Evolutionary conservation across 2,888 invertebrate genomes (phyloP).

Genomic region (Serrognathus titanus): DNA sequence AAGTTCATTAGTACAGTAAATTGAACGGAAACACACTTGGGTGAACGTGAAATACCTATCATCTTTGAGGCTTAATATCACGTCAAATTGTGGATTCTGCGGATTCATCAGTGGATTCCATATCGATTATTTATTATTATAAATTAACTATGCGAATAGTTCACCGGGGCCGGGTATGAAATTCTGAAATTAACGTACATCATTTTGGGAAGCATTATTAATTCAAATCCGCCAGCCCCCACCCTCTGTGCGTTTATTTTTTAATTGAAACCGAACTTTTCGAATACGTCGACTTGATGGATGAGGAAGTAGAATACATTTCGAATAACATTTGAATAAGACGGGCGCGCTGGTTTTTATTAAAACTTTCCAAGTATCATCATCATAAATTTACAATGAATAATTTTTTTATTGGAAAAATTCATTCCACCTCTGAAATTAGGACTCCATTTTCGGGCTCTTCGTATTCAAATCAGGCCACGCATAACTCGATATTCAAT

Average conservation of each 20-base stretch:
- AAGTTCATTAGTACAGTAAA: constrained; percentile 10
- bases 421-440: constrained; percentile 30
- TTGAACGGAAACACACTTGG: constrained; percentile 2
- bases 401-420: constrained; percentile 12
- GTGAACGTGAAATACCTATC: constrained; percentile 15
- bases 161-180: no score
- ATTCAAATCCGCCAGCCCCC: no score
- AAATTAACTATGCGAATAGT: no score
- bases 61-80: constrained; percentile 17
- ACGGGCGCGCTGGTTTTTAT: no score
- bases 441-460: constrained; percentile 35
- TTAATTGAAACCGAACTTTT: no score
- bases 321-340: no score
- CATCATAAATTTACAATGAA: constrained; percentile 6
- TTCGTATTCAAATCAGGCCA: constrained; percentile 42
- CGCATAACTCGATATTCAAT: constrained; percentile 43
- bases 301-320: no score
- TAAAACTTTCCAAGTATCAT: not conserved
- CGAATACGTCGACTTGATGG: no score
- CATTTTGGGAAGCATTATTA: no score
- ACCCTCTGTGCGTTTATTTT: no score
- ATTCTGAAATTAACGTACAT: no score
- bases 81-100: constrained; percentile 4
- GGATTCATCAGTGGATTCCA: constrained; percentile 17
- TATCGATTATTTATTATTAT: constrained; percentile 17